Evolutionary conservation across 2,888 invertebrate genomes (phyloP).

Genomic region (Elmis aenea): DNA sequence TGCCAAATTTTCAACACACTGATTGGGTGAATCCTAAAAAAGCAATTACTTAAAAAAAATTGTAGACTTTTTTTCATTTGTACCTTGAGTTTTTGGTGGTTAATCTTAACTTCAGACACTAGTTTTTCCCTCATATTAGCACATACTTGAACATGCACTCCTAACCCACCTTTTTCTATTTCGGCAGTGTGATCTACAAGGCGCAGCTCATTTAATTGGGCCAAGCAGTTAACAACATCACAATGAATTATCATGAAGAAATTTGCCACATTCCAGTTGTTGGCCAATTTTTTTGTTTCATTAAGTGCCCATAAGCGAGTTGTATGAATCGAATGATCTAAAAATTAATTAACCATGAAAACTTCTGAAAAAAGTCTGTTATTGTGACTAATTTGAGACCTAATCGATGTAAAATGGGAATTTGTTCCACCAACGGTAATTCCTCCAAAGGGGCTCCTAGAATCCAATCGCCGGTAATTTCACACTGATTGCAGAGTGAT

Average conservation of each 20-base stretch:
- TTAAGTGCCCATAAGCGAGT: slow-evolving; percentile 72
- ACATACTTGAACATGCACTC: slow-evolving; percentile 75
- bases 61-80: slow-evolving; percentile 4
- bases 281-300: slow-evolving; percentile 66
- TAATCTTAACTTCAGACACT: slow-evolving; percentile 71
- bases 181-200: slow-evolving; percentile 57
- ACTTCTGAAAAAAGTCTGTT: neutral
- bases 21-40: slow-evolving; percentile 64
- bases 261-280: slow-evolving; percentile 69
- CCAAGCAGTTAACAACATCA: slow-evolving; percentile 60
- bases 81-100: slow-evolving; percentile 71
- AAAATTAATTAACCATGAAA: slow-evolving; percentile 12
- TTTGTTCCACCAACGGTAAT: slow-evolving; percentile 76
- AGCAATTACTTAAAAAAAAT: slow-evolving; percentile 1
- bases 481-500: slow-evolving; percentile 68
- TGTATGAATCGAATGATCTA: slow-evolving; percentile 76
- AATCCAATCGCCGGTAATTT: slow-evolving; percentile 66
- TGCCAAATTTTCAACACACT: slow-evolving; percentile 68
- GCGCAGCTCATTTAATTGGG: slow-evolving; percentile 53
- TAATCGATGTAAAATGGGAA: slow-evolving; percentile 68
- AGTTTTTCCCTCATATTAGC: slow-evolving; percentile 76
- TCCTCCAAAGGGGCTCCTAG: slow-evolving; percentile 69
- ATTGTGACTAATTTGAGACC: no score
- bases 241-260: slow-evolving; percentile 66
- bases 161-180: slow-evolving; percentile 53